Conservation (phyloP, 2,888 invertebrate genomes). For the Drosophila mulleri region DNA sequence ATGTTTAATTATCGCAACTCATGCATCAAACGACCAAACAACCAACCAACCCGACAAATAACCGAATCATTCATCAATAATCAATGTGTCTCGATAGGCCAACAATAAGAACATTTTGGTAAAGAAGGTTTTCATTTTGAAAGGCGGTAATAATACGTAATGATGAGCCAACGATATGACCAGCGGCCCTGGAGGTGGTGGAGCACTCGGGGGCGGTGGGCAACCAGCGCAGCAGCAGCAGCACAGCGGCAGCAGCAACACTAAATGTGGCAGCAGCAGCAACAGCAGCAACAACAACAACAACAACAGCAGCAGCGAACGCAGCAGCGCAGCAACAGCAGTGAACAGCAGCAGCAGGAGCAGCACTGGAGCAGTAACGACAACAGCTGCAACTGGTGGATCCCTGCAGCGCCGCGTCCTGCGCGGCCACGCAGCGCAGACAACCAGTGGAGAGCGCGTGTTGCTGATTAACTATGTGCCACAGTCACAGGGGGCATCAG, state of each 20-base stretch:
- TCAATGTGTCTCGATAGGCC: constrained; percentile 70
- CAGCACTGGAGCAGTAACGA: constrained; percentile 44
- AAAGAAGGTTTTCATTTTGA: constrained; percentile 86
- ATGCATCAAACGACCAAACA: constrained; percentile 41
- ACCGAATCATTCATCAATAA: constrained; percentile 36
- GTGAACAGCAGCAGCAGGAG: constrained; percentile 44
- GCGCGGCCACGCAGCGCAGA: constrained; percentile 82
- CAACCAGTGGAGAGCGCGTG: constrained; percentile 81
- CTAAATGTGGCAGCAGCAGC: constrained; percentile 38
- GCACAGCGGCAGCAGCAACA: constrained; percentile 45
- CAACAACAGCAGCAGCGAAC: constrained; percentile 50
- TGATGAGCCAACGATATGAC: constrained; percentile 85
- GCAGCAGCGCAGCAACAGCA: constrained; percentile 51
- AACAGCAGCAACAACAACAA: constrained; percentile 23
- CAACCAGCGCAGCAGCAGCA: constrained; percentile 56
- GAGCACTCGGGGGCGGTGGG: constrained; percentile 65
- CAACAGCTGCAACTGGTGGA: constrained; percentile 44
- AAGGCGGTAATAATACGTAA: constrained; percentile 86
- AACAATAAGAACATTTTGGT: constrained; percentile 86
- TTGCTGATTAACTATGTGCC: constrained; percentile 82
- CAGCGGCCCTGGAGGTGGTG: constrained; percentile 83
- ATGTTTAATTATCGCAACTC: constrained; percentile 33
- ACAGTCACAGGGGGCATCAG: constrained; percentile 55
- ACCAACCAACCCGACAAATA: constrained; percentile 41
- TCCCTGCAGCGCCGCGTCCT: constrained; percentile 75